phyloP scores from a whole-genome alignment of 2,113 vertebrate genomes.

The Xiphias gladius region DNA sequence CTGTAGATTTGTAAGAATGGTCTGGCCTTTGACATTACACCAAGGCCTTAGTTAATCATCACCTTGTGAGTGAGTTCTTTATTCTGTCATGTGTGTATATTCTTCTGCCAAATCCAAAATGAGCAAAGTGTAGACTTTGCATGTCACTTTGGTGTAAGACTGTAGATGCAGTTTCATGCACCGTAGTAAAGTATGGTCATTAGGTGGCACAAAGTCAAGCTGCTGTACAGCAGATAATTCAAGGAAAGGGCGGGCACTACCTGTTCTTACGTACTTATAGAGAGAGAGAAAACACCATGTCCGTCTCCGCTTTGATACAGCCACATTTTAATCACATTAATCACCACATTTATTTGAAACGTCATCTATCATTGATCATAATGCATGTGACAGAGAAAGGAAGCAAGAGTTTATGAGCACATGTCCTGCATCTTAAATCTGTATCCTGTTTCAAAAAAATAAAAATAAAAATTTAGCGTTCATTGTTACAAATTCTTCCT shows the following conservation, averaged over 20 bases:
- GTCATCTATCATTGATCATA: not conserved
- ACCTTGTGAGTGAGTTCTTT: not conserved
- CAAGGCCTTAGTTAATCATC: conserved; percentile 61
- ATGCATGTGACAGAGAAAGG: not conserved
- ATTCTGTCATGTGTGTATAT: not conserved
- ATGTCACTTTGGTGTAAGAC: not conserved
- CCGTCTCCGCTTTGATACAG: not conserved
- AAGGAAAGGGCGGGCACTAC: conserved; percentile 43
- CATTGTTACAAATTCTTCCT: not conserved
- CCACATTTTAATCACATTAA: conserved; percentile 4
- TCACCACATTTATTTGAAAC: not conserved
- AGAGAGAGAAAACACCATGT: not conserved
- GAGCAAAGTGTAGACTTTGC: not conserved
- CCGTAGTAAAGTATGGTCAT: conserved; percentile 22
- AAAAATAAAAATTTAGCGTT: too few species aligned
- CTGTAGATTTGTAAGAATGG: conserved; percentile 15
- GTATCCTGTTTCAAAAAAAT: not conserved
- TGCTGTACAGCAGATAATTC: conserved; percentile 46
- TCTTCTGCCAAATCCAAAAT: conserved; percentile 4
- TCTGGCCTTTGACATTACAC: conserved; percentile 32
- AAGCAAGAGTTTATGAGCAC: not conserved
- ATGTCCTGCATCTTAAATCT: not conserved
- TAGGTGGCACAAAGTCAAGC: conserved; percentile 43
- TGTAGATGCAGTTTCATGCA: not conserved
- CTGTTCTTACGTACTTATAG: conserved; percentile 17